Evolutionary conservation across 2,797 vertebrate species (phyloP), one percentile per base, ranked within the genome.

Genomic region (Propithecus deckenii): DNA sequence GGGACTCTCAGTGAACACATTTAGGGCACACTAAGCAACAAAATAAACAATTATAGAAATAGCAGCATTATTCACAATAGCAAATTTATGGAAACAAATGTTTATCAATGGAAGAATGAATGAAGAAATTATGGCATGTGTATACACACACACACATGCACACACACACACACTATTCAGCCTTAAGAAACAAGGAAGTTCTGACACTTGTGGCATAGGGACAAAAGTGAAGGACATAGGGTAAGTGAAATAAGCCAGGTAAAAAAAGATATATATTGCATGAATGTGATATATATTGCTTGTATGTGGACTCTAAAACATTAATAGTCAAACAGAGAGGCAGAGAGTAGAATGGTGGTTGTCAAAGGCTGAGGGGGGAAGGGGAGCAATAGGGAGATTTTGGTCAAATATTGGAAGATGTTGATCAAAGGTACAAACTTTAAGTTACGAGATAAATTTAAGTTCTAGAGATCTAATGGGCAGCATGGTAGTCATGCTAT

Each of bases 1-100:
- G n/a, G 22, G 2, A 35, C 7, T 57, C 25, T 74, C 38, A 80
- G 7, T n/a, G 46, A 9, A 32, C 25, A 89, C 61, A 74, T 84
- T 86, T 57, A 94, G 55, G 74, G 43, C 7, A 46, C 18, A 57
- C 1, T 71, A 43, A 80, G 5, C 3, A 67, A 14, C 9, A 65
- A 95, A 95, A 86, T 84, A 81, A 93, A 43, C 8, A 92, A 46
- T 32, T 72, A 67, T 57, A 86, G 1, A 52, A 57, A 69, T 46
- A 25, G 25, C 14, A 38, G 12, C 30, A 43, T 38, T n/a, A 83
- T n/a, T n/a, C 15, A 63, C 28, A 80, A 13, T 14, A 63, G 20
- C 57, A 18, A 86, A 75, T n/a, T 86, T 50, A 83, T 41, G 22
- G 5, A 83, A n/a, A 72, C 14, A 75, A 41, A 15, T 59, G 38